Conservation (phyloP, 1,140 invertebrate genomes). For the Drosophila parvula region DNA sequence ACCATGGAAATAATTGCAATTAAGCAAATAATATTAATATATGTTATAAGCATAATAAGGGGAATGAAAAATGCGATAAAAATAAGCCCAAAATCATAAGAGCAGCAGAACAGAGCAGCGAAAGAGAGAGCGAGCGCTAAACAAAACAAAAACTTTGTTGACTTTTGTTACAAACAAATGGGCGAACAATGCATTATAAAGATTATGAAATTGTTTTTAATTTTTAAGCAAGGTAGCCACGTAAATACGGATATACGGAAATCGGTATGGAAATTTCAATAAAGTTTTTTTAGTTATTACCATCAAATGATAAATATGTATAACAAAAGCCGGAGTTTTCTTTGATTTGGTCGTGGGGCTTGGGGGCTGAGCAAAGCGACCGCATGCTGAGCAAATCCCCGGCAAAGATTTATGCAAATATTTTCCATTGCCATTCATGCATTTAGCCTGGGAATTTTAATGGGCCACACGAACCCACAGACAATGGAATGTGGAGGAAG, state of each 20-base stretch:
- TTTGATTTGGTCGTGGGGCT: slow-evolving; percentile 7
- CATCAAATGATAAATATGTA: slow-evolving; percentile 71
- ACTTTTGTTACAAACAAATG: slow-evolving; percentile 71
- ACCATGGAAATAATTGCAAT: slow-evolving; percentile 42
- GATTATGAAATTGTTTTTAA: slow-evolving; percentile 77
- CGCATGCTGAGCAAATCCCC: slow-evolving; percentile 46
- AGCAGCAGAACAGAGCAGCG: slow-evolving; percentile 20
- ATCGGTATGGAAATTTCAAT: slow-evolving; percentile 68
- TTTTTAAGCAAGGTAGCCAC: slow-evolving; percentile 67
- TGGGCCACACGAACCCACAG: slow-evolving; percentile 58
- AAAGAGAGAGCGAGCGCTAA: background rate
- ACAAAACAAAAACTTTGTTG: slow-evolving; percentile 30
- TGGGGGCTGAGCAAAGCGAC: background rate
- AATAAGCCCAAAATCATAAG: slow-evolving; percentile 13
- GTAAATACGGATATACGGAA: slow-evolving; percentile 53
- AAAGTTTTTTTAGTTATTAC: slow-evolving; percentile 80
- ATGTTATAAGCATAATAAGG: slow-evolving; percentile 43
- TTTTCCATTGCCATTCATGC: slow-evolving; percentile 73
- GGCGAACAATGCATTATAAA: slow-evolving; percentile 48
- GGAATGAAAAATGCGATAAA: slow-evolving; percentile 24
- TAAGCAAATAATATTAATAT: slow-evolving; percentile 55
- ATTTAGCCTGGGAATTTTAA: slow-evolving; percentile 70
- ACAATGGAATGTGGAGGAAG: slow-evolving; percentile 24
- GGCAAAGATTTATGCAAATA: slow-evolving; percentile 79
- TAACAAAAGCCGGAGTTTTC: slow-evolving; percentile 22